Conservation (phyloP, 2,113 vertebrate genomes). For the Elaphurus davidianus region DNA sequence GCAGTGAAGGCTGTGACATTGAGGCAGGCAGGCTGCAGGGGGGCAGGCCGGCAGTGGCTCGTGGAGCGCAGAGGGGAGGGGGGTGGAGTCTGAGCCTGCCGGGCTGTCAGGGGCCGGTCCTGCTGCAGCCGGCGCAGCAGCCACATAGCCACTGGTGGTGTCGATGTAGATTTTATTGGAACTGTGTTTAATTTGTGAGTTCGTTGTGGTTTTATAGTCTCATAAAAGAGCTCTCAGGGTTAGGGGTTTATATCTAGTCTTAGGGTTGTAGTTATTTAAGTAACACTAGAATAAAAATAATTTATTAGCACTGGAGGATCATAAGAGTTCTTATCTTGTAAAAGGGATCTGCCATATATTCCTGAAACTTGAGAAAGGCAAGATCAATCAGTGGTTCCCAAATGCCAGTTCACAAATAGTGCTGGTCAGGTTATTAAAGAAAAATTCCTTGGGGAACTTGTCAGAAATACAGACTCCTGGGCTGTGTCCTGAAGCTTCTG, state of each 20-base stretch:
- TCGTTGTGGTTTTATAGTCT: not conserved
- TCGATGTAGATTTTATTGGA: not conserved
- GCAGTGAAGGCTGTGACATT: not conserved
- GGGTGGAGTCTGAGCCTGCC: not conserved
- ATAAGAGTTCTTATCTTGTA: conserved; percentile 1
- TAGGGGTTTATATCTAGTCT: not conserved
- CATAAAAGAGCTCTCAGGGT: not conserved
- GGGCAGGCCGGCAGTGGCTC: not conserved
- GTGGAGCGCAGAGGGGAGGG: not conserved
- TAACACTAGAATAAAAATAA: conserved; percentile 36
- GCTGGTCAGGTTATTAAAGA: not conserved
- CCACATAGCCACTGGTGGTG: not conserved
- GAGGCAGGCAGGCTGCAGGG: not conserved
- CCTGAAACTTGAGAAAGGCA: not conserved
- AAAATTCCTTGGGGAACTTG: not conserved
- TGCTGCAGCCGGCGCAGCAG: not conserved
- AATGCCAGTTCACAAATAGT: not conserved
- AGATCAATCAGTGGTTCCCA: not conserved
- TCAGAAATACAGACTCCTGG: not conserved
- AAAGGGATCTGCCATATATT: not conserved
- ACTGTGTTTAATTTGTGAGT: not conserved
- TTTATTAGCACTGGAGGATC: not conserved
- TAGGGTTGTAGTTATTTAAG: not conserved
- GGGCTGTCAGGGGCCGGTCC: not conserved
- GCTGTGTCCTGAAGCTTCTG: not conserved